Conservation (phyloP, 1,140 invertebrate genomes). For the Brachionus rotundiformis region DNA sequence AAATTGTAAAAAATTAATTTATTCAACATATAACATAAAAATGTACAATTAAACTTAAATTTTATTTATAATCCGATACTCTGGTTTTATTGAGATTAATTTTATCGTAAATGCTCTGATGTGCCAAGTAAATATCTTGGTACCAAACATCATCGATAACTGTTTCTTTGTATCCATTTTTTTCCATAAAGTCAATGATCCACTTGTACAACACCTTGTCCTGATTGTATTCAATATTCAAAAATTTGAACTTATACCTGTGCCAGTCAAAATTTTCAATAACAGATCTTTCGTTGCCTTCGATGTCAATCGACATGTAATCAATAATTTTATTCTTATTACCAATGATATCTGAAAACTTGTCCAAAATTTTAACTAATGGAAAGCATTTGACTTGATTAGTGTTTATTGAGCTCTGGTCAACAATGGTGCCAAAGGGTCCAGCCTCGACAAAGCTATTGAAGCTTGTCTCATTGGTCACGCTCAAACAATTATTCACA, state of each 20-base stretch:
- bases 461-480: not conserved
- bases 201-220: constrained; percentile 27
- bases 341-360: not conserved
- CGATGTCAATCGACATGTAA: constrained; percentile 56
- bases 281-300: constrained; percentile 55
- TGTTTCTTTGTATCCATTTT: constrained; percentile 22
- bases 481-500: constrained; percentile 30
- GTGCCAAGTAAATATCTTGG: constrained; percentile 34
- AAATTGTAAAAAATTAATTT: not conserved
- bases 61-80: constrained; percentile 24
- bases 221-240: constrained; percentile 51
- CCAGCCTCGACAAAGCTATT: constrained; percentile 24
- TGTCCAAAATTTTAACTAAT: not conserved
- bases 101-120: constrained; percentile 2
- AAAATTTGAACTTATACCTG: constrained; percentile 54
- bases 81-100: constrained; percentile 32
- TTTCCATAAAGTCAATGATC: not conserved
- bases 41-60: not conserved
- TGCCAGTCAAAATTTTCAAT: constrained; percentile 56
- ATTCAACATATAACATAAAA: not conserved
- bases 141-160: constrained; percentile 41
- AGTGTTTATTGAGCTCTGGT: not conserved
- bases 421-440: not conserved
- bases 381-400: constrained; percentile 20
- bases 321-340: constrained; percentile 52